Evolutionary conservation across 2,888 invertebrate species (phyloP).

Genomic region (Tortrix viridana): DNA sequence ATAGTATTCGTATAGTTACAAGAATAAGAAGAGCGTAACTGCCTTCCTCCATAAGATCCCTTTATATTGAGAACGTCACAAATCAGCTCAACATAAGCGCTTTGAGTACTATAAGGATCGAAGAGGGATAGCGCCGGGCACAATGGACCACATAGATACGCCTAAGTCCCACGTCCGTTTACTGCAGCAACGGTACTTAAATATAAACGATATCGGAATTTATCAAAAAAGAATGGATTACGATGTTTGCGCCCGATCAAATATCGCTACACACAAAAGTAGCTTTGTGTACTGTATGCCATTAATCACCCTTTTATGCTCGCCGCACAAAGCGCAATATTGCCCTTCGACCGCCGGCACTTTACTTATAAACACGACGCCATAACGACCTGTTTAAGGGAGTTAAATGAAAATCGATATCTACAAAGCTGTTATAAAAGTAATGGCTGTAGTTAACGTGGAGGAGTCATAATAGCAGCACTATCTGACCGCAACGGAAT

Average conservation of each 20-base stretch:
- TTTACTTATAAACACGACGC: conserved; percentile 72
- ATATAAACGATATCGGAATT: conserved; percentile 42
- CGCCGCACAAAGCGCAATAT: conserved; percentile 76
- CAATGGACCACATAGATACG: no score
- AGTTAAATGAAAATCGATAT: conserved; percentile 78
- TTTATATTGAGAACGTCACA: no score
- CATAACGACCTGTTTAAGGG: conserved; percentile 76
- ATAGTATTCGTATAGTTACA: no score
- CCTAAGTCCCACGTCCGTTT: conserved; percentile 26
- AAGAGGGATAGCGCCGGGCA: no score
- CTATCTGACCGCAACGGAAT: conserved; percentile 17
- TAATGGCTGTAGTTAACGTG: conserved; percentile 31
- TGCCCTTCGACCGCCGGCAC: conserved; percentile 67
- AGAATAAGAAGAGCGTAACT: no score
- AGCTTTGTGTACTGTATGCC: conserved; percentile 73
- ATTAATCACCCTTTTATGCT: conserved; percentile 79
- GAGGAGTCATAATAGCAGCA: conserved; percentile 19
- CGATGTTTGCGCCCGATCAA: conserved; percentile 66
- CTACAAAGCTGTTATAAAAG: conserved; percentile 49
- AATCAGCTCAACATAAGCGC: conserved; percentile 6
- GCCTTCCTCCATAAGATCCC: no score
- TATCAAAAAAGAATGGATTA: conserved; percentile 71
- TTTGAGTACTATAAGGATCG: neutral
- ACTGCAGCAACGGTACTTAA: conserved; percentile 20
- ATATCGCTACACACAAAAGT: conserved; percentile 75